A percentile compares a stretch with the other conserved stretches of the same genome.
Conservation (phyloP, 2,888 invertebrate species). For the Tillus elongatus region DNA sequence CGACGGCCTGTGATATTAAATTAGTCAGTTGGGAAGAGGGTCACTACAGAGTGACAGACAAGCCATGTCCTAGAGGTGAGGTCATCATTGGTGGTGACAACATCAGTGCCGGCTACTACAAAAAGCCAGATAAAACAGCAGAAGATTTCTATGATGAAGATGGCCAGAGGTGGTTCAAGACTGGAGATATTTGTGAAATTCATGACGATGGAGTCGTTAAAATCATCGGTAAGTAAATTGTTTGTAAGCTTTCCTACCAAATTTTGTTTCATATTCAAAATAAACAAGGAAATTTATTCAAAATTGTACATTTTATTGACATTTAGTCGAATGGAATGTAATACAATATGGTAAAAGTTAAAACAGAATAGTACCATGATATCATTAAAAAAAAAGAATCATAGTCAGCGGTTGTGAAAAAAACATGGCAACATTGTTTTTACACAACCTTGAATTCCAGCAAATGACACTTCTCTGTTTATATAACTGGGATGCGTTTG, state of each 20-base stretch:
- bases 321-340: too few relatives aligned
- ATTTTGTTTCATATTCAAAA: slow-evolving; percentile 5
- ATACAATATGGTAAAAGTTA: too few relatives aligned
- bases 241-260: slow-evolving; percentile 8
- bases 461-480: too few relatives aligned
- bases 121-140: slow-evolving; percentile 74
- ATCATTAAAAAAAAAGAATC: too few relatives aligned
- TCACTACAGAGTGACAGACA: slow-evolving; percentile 77
- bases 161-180: slow-evolving; percentile 85
- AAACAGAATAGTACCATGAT: too few relatives aligned
- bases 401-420: too few relatives aligned
- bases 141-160: slow-evolving; percentile 81
- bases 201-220: slow-evolving; percentile 89
- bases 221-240: slow-evolving; percentile 74
- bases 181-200: slow-evolving; percentile 93
- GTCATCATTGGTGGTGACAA: slow-evolving; percentile 72
- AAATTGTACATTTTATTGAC: too few relatives aligned
- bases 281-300: too few relatives aligned
- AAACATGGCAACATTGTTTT: too few relatives aligned
- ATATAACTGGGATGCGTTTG: too few relatives aligned
- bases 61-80: slow-evolving; percentile 76
- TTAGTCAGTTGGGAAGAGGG: slow-evolving; percentile 93
- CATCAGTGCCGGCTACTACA: slow-evolving; percentile 90
- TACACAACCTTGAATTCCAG: too few relatives aligned
- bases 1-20: slow-evolving; percentile 73